phyloP scores from a whole-genome alignment of 2,888 invertebrate genomes.

The Drosophila greeni region DNA sequence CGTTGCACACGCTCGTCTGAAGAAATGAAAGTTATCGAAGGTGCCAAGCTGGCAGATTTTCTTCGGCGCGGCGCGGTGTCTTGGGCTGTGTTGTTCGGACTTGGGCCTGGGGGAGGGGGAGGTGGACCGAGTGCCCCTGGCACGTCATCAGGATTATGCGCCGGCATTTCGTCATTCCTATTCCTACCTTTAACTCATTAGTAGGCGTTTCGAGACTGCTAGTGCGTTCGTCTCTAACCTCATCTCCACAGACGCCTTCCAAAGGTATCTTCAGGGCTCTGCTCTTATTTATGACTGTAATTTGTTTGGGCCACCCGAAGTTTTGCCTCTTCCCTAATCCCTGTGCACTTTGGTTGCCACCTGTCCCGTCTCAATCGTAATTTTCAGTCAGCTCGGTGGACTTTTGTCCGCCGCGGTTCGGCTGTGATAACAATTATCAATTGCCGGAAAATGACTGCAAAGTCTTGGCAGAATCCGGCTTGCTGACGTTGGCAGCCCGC shows the following conservation, averaged over 20 bases:
- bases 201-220: background rate
- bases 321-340: background rate
- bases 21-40: constrained; percentile 77
- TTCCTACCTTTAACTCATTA: constrained; percentile 3
- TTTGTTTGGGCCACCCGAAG: background rate
- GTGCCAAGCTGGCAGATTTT: constrained; percentile 79
- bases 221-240: constrained; percentile 65
- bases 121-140: constrained; percentile 3
- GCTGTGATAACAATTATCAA: constrained; percentile 23
- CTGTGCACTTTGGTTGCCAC: background rate
- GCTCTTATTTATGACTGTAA: constrained; percentile 13
- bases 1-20: constrained; percentile 61
- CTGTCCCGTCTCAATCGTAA: background rate
- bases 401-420: constrained; percentile 11
- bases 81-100: constrained; percentile 23
- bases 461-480: constrained; percentile 2
- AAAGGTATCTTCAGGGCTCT: background rate
- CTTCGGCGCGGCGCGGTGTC: constrained; percentile 33
- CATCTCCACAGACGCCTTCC: constrained; percentile 26
- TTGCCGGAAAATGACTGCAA: background rate
- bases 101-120: background rate
- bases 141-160: constrained; percentile 33
- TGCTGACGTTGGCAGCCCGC: constrained; percentile 37
- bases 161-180: constrained; percentile 17
- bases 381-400: constrained; percentile 24